phyloP scores from a whole-genome alignment of 2,888 invertebrate genomes.

The Drosophila siamana region DNA sequence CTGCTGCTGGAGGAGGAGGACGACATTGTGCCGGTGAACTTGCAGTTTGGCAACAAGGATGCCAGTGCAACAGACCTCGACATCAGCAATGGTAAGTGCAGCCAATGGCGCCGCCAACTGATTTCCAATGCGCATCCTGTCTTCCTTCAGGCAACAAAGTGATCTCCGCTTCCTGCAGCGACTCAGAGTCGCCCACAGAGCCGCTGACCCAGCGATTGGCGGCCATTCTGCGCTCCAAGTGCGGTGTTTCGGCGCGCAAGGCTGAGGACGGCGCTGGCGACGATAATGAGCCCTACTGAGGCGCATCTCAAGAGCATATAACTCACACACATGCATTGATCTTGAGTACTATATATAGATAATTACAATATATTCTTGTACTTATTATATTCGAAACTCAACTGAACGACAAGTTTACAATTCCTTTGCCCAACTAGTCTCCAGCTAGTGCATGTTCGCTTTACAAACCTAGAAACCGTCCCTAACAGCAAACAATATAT shows the following conservation, averaged over 20 bases:
- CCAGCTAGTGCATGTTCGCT: constrained; percentile 72
- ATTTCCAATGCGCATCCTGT: background rate
- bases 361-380: constrained; percentile 70
- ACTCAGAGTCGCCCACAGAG: constrained; percentile 85
- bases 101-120: background rate
- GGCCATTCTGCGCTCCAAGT: constrained; percentile 84
- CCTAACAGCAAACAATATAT: constrained; percentile 68
- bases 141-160: constrained; percentile 82
- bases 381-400: constrained; percentile 59
- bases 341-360: constrained; percentile 32
- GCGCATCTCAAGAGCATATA: constrained; percentile 5
- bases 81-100: constrained; percentile 83
- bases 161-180: constrained; percentile 85
- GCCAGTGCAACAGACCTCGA: constrained; percentile 80
- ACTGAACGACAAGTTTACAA: constrained; percentile 46
- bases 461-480: constrained; percentile 79
- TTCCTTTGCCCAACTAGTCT: constrained; percentile 69
- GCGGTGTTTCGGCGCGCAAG: constrained; percentile 76
- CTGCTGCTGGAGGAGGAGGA: constrained; percentile 85
- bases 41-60: constrained; percentile 77
- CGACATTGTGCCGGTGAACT: constrained; percentile 82
- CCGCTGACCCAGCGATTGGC: constrained; percentile 85
- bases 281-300: constrained; percentile 60
- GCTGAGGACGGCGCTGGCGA: constrained; percentile 11
- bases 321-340: constrained; percentile 25